Evolutionary conservation across 2,888 invertebrate genomes (phyloP).

Genomic region (Microplitis manilae): DNA sequence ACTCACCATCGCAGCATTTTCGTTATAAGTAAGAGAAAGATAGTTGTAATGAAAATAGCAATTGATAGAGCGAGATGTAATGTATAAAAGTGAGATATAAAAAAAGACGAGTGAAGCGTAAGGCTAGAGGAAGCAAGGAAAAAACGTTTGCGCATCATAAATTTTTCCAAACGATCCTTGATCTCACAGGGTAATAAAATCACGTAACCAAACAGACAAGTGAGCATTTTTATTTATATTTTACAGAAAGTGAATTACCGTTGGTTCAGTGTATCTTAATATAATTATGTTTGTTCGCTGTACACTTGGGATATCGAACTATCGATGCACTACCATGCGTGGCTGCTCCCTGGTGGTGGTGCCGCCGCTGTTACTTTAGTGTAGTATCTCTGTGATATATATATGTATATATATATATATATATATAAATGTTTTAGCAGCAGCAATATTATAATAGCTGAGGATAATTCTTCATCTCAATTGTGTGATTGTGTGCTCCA

Average conservation of each 20-base stretch:
- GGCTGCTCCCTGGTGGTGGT: conserved; percentile 45
- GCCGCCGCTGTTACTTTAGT: conserved; percentile 43
- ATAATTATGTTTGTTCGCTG: conserved; percentile 27
- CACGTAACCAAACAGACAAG: conserved; percentile 6
- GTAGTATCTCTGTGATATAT: conserved; percentile 35
- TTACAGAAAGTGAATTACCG: background rate
- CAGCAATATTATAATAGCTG: background rate
- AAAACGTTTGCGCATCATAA: conserved; percentile 35
- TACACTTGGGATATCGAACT: conserved; percentile 47
- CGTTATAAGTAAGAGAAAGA: conserved; percentile 29
- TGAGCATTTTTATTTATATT: background rate
- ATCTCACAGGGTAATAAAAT: conserved; percentile 19
- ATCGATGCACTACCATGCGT: conserved; percentile 52
- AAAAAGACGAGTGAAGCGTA: conserved; percentile 18
- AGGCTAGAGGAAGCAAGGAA: conserved; percentile 30
- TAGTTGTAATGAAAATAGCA: conserved; percentile 16
- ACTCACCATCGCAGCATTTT: conserved; percentile 20
- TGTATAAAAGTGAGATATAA: conserved; percentile 23
- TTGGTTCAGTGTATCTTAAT: conserved; percentile 2
- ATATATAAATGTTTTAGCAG: conserved; percentile 30
- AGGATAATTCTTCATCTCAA: conserved; percentile 16
- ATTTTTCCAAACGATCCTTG: conserved; percentile 27
- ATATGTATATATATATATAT: too few species aligned
- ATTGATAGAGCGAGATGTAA: conserved; percentile 21
- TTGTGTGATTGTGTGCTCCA: conserved; percentile 23